Base-by-base conservation (phyloP, 2,797 vertebrate species). In the Glyptemys insculpta region DNA sequence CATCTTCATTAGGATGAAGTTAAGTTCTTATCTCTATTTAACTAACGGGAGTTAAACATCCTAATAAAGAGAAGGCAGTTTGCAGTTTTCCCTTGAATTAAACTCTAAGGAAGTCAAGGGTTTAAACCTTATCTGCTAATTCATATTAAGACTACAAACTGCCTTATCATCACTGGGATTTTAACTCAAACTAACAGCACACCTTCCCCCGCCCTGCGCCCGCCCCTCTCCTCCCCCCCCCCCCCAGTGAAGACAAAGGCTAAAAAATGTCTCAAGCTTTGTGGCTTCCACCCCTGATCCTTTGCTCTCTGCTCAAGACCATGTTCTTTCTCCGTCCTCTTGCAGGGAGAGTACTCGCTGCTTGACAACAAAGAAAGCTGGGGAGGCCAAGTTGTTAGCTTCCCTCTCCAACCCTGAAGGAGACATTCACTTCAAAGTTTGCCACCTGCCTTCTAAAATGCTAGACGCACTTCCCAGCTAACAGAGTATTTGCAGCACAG, bases 341-440 rank as follows among this genome's bases (percentile, higher is more conserved):
- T 0, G 49, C 0, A 5, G 12, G 12, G 4, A 7, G 9, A 9
- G 3, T 5, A 3, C 50, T 86, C 25, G 0, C 47, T 68, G 65
- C 89, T 53, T 65, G 14, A 78, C 53, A 0, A 87, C 92, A 44
- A 2, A 84, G 89, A 49, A 81, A 93, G 56, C 56, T 49, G 0
- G 2, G 1, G 11, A 57, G 31, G 81, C 14, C 86, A 7, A 0
- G 0, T 21, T 2, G 47, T 31, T 53, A 57, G 4, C 0, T 0
- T 49, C 56, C 89, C 88, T 86, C 89, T 96, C 57, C 68, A 74
- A 54, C 37, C 0, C 1, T n/a, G 85, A 81, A 89, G 68, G 56
- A 62, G 56, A 52, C 6, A 76, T 89, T 52, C 47, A 94, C 94
- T 96, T 96, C 96, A 97, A 94, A 97, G 93, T 50, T 83, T 72